Evolutionary conservation across 1,140 invertebrate genomes (phyloP), one percentile per base, ranked within the genome.

Genomic region (Saccostrea cuccullata): DNA sequence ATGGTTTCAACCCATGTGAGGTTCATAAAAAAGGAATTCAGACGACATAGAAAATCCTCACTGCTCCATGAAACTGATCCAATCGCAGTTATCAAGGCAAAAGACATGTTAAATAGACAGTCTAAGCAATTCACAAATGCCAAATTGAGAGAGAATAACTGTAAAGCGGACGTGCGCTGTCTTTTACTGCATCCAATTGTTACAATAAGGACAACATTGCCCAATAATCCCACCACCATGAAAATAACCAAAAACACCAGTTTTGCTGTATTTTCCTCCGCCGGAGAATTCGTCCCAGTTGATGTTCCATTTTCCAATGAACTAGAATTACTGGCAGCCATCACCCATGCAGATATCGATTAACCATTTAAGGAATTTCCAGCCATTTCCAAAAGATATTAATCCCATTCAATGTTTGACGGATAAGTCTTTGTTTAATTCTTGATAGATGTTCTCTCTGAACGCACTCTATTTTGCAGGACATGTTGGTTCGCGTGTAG

Each of bases 31-130:
- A 93, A 94, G 13, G 92, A 87, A 85, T 93, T 93, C 20, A 93
- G 26, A 20, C 89, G 87, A 87, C 94, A 94, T n/a, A 92, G 47
- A 23, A 89, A 36, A 0, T 89, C 84, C 26, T 91, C 91, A 77
- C 92, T 92, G 12, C 88, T 87, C 92, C 91, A 93, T 40, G 88
- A 87, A 6, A 77, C 70, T 15, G 70, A 77, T 77, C 70, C 70
- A 9, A 85, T 87, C 2, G 90, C 85, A 9, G 94, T 92, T 26
- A 95, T 95, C 17, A 95, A 93, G 12, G 95, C 95, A 90, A 96
- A 92, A 87, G 95, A 94, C 88, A 94, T 94, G 89, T 94, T 94
- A n/a, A 93, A 70, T 6, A 92, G 20, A 89, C 92, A 92, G 84
- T 94, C 92, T 13, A 91, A 84, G 1, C 94, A 84, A 64, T 94